Conservation (phyloP, 2,797 vertebrate species). For the Neostethus bicornis region DNA sequence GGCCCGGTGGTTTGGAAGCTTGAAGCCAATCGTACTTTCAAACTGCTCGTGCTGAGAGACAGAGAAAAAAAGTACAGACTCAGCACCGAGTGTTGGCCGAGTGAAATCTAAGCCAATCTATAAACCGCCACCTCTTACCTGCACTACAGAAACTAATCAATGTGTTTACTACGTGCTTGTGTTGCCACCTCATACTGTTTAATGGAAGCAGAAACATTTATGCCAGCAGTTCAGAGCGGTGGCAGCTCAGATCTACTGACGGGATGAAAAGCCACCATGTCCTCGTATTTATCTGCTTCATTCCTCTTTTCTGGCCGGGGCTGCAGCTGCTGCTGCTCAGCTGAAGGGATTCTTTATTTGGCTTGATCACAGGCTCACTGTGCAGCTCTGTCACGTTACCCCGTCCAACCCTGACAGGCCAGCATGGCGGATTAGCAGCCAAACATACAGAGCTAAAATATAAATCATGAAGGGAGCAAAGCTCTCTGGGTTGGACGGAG, state of each 20-base stretch:
- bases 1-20: conserved; percentile 95
- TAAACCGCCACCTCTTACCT: background rate
- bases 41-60: conserved; percentile 80
- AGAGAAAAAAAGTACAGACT: conserved; percentile 7
- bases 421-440: no score
- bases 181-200: background rate
- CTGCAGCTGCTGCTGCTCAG: conserved; percentile 71
- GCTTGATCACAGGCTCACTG: conserved; percentile 68
- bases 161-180: background rate
- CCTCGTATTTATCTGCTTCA: conserved; percentile 71
- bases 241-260: conserved; percentile 18
- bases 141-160: conserved; percentile 6
- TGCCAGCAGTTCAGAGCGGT: conserved; percentile 35
- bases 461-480: conserved; percentile 33
- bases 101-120: background rate
- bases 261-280: conserved; percentile 40
- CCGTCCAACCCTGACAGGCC: conserved; percentile 50
- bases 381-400: conserved; percentile 66
- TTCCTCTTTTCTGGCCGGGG: conserved; percentile 48
- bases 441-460: conserved; percentile 45
- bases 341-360: conserved; percentile 77
- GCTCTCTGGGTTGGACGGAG: no score
- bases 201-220: conserved; percentile 6
- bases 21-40: conserved; percentile 98
- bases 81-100: background rate